phyloP scores from a whole-genome alignment of 2,113 vertebrate species.

The Spermophilus dauricus region DNA sequence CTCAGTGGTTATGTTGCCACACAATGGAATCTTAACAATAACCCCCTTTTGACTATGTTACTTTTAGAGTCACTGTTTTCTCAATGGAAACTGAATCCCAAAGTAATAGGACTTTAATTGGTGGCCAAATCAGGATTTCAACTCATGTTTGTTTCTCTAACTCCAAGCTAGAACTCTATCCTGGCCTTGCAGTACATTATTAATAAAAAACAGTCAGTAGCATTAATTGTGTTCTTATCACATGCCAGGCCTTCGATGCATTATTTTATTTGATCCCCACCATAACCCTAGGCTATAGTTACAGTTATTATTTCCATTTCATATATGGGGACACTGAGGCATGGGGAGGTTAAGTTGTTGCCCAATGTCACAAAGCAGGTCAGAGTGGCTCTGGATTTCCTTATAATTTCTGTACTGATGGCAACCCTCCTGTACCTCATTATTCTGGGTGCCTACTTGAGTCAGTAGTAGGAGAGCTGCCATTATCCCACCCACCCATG shows the following conservation, averaged over 20 bases:
- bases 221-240: not conserved
- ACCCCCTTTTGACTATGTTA: not conserved
- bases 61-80: not conserved
- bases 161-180: not conserved
- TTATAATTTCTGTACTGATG: slow-evolving; percentile 31
- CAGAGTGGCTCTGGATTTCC: not conserved
- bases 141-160: not conserved
- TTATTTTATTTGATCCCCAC: slow-evolving; percentile 30
- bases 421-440: not conserved
- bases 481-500: not conserved
- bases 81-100: slow-evolving; percentile 14
- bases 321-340: slow-evolving; percentile 8
- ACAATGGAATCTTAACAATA: not conserved
- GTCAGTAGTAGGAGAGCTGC: not conserved
- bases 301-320: not conserved
- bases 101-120: not conserved
- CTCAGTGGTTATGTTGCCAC: not conserved
- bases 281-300: not conserved
- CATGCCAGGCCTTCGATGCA: not conserved
- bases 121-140: slow-evolving; percentile 11
- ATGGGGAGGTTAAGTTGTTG: not conserved
- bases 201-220: not conserved
- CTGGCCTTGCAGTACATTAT: not conserved
- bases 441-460: not conserved
- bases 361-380: slow-evolving; percentile 20